Percentiles rank a stretch among this genome's conserved stretches.
Evolutionary conservation across 92 coral and sea anemone genomes (phyloP).

Genomic region (Bergia puertoricense): DNA sequence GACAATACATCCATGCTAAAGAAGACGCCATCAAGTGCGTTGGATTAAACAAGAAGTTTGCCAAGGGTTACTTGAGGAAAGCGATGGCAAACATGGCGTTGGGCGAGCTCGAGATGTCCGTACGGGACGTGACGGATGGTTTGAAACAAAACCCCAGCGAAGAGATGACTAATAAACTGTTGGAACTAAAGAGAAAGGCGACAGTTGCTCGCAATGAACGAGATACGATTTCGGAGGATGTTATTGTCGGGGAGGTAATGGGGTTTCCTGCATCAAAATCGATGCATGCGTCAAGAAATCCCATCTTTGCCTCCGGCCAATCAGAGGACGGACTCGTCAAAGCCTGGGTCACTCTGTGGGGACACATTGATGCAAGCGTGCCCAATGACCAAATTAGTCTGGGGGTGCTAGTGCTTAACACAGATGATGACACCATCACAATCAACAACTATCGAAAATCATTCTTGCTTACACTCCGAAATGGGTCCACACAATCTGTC

Average conservation of each 20-base stretch:
- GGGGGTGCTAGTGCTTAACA: background rate
- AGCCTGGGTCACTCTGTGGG: conserved; percentile 15
- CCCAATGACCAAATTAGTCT: background rate
- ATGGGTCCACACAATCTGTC: background rate
- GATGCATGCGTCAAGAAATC: conserved; percentile 19
- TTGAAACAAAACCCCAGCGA: conserved; percentile 18
- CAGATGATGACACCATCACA: background rate
- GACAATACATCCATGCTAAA: conserved; percentile 28
- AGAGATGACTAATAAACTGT: conserved; percentile 18
- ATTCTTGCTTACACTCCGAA: conserved; percentile 7
- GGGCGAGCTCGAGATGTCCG: conserved; percentile 13
- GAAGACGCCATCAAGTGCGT: conserved; percentile 32
- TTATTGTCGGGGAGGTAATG: conserved; percentile 15
- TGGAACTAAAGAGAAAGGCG: conserved; percentile 13
- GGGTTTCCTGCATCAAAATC: conserved; percentile 13
- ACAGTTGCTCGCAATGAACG: conserved; percentile 11
- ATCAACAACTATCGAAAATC: background rate
- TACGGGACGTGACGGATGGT: conserved; percentile 12
- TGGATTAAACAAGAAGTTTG: conserved; percentile 14
- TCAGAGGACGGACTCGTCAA: conserved; percentile 6
- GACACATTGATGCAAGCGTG: conserved; percentile 2
- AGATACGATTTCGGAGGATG: conserved; percentile 29
- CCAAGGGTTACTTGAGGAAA: conserved; percentile 21
- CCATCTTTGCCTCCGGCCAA: conserved; percentile 27
- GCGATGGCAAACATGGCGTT: conserved; percentile 27